These are phyloP conservation scores for Agrotis exclamationis DNA, from an alignment of 2,888 invertebrate genomes.

Conservation along the genomic window DNA sequence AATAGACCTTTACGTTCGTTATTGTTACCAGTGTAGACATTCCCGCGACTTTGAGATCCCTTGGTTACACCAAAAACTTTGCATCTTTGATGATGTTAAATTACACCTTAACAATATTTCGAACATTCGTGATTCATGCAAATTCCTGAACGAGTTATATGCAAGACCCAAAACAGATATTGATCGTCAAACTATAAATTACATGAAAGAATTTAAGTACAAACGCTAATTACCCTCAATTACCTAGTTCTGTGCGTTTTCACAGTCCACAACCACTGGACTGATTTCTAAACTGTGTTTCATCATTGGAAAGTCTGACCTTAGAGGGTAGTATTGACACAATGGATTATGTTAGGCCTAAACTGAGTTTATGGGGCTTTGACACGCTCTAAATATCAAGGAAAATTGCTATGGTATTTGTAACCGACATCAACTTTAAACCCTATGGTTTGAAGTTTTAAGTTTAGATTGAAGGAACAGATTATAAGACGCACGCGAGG, in stretches of 20 bases:
- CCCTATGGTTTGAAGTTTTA: no score
- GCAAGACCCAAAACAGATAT: constrained; percentile 21
- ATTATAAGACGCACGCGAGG: no score
- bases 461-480: no score
- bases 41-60: no score
- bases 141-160: neutral
- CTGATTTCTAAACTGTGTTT: constrained; percentile 57
- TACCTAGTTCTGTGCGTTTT: constrained; percentile 37
- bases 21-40: no score
- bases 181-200: constrained; percentile 35
- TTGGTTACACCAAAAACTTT: no score
- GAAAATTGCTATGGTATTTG: neutral
- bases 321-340: constrained; percentile 28
- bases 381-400: neutral
- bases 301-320: constrained; percentile 55
- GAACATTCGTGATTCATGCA: neutral
- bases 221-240: constrained; percentile 51
- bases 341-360: constrained; percentile 26
- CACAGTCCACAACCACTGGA: constrained; percentile 47
- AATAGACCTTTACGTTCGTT: no score
- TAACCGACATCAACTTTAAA: neutral
- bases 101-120: neutral
- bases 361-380: constrained; percentile 10
- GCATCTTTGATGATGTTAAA: no score
- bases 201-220: constrained; percentile 35